A percentile compares a stretch with the other conserved stretches of the same genome.
Evolutionary conservation across 1,140 invertebrate species (phyloP).

Genomic region (Magallana gigas): DNA sequence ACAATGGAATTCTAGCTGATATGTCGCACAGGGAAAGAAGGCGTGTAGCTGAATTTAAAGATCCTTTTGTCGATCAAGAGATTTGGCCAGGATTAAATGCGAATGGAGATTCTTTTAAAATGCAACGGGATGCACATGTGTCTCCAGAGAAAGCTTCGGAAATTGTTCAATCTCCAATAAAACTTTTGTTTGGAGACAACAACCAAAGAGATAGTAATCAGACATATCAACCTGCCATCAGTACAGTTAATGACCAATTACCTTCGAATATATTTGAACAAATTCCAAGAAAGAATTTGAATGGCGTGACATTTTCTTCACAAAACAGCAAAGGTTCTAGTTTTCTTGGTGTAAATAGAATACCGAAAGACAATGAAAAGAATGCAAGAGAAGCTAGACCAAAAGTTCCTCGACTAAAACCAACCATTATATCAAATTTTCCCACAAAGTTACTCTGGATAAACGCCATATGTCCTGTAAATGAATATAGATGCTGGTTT

Average conservation of each 20-base stretch:
- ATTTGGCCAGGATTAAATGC: slow-evolving; percentile 25
- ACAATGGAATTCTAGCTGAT: not conserved
- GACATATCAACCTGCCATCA: not conserved
- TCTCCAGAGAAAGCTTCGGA: not conserved
- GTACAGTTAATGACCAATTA: not conserved
- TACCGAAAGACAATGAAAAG: slow-evolving; percentile 8
- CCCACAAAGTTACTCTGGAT: slow-evolving; percentile 30
- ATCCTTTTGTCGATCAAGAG: slow-evolving; percentile 8
- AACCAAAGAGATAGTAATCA: not conserved
- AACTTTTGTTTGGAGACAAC: not conserved
- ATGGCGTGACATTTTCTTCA: slow-evolving; percentile 21
- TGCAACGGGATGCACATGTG: not conserved
- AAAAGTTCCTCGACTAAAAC: not conserved
- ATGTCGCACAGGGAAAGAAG: slow-evolving; percentile 30
- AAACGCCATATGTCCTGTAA: slow-evolving; percentile 16
- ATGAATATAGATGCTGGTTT: not conserved
- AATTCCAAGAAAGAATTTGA: slow-evolving; percentile 1
- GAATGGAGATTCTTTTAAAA: not conserved
- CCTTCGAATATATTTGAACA: slow-evolving; percentile 25
- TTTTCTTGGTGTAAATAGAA: slow-evolving; percentile 23
- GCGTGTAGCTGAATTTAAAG: slow-evolving; percentile 1
- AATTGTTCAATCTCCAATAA: not conserved
- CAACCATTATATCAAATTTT: not conserved
- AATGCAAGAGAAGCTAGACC: slow-evolving; percentile 4
- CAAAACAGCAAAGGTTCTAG: not conserved